Evolutionary conservation across 2,888 invertebrate species (phyloP).

Genomic region (Vannuccia rotundouncinata): DNA sequence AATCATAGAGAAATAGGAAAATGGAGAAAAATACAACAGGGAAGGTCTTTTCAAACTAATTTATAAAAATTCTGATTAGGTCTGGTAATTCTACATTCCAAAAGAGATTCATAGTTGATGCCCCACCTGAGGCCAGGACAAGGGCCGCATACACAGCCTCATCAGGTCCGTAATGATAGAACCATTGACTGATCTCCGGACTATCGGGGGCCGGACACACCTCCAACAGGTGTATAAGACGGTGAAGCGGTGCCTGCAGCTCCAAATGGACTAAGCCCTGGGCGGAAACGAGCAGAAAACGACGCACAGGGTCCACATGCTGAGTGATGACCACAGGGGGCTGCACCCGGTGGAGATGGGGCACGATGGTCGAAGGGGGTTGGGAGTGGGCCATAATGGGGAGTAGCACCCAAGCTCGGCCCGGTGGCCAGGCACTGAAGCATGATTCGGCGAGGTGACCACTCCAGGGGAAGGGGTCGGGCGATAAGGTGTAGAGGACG

Average conservation of each 20-base stretch:
- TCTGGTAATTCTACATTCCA: too few species aligned
- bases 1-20: too few species aligned
- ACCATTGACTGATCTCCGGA: constrained; percentile 34
- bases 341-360: background rate
- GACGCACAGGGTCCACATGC: constrained; percentile 67
- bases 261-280: constrained; percentile 36
- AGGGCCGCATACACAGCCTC: constrained; percentile 33
- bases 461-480: constrained; percentile 68
- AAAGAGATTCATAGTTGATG: too few species aligned
- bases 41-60: too few species aligned
- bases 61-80: too few species aligned
- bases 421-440: constrained; percentile 30
- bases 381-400: background rate
- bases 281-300: constrained; percentile 65
- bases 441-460: constrained; percentile 30
- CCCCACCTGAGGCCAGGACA: constrained; percentile 28
- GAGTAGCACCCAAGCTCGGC: constrained; percentile 37
- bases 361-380: background rate
- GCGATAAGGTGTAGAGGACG: constrained; percentile 69
- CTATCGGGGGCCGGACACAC: background rate
- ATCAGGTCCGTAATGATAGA: constrained; percentile 34
- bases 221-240: constrained; percentile 30
- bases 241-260: constrained; percentile 35
- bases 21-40: too few species aligned
- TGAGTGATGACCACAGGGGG: constrained; percentile 68